Conservation (phyloP, 2,797 vertebrate species). For the Silurus lanzhouensis region DNA sequence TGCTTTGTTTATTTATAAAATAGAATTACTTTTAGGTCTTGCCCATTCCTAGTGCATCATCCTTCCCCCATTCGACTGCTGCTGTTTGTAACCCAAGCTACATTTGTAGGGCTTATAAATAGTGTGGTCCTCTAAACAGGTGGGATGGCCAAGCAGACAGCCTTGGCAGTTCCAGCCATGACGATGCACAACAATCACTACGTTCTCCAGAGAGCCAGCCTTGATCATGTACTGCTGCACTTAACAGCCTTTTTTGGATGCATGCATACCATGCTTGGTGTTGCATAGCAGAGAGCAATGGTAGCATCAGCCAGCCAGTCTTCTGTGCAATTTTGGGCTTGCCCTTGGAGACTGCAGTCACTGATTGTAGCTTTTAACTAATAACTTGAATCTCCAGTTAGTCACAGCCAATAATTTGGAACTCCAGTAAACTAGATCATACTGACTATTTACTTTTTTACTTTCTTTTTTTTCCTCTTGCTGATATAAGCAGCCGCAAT, state of each 20-base stretch:
- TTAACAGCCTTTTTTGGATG: slow-evolving; percentile 75
- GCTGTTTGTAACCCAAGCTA: slow-evolving; percentile 53
- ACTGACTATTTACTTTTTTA: slow-evolving; percentile 26
- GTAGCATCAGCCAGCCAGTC: neutral
- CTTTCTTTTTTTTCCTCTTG: neutral
- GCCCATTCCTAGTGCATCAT: slow-evolving; percentile 23
- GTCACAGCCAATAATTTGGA: neutral
- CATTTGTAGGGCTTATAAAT: slow-evolving; percentile 68
- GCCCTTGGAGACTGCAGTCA: slow-evolving; percentile 28
- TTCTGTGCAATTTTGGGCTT: slow-evolving; percentile 28
- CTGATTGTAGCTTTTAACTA: neutral
- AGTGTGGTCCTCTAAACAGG: slow-evolving; percentile 60
- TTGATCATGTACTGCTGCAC: slow-evolving; percentile 40
- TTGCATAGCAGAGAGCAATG: slow-evolving; percentile 55
- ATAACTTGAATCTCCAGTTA: slow-evolving; percentile 5
- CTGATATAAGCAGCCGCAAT: slow-evolving; percentile 19
- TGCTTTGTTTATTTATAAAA: slow-evolving; percentile 19
- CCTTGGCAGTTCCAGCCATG: slow-evolving; percentile 57
- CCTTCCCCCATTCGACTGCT: slow-evolving; percentile 31
- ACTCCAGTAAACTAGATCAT: neutral
- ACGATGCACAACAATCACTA: slow-evolving; percentile 66
- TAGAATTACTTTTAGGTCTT: slow-evolving; percentile 12
- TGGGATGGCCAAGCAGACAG: slow-evolving; percentile 55
- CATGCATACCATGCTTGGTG: slow-evolving; percentile 62
- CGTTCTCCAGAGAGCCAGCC: slow-evolving; percentile 27